Conservation (phyloP, 2,888 invertebrate genomes). For the Scaptomyza parva region DNA sequence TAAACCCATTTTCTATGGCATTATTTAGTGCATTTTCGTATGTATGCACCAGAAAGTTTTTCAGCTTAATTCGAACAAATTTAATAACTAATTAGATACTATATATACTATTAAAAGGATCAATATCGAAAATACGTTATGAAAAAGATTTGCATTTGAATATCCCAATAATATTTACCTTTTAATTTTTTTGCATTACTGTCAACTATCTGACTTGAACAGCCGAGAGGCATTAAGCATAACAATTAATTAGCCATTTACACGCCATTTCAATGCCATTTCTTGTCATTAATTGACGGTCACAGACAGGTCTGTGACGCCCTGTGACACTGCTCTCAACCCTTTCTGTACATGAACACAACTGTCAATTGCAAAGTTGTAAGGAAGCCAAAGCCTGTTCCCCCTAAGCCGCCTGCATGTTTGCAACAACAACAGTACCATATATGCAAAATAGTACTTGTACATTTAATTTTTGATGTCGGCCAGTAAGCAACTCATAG, state of each 20-base stretch:
- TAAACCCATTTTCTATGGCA: slow-evolving; percentile 22
- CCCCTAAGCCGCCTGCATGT: slow-evolving; percentile 5
- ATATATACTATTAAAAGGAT: background rate
- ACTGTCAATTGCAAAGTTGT: slow-evolving; percentile 42
- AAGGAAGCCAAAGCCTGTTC: background rate
- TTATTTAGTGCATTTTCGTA: slow-evolving; percentile 16
- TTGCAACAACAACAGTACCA: slow-evolving; percentile 14
- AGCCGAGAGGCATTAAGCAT: slow-evolving; percentile 9
- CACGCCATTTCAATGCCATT: slow-evolving; percentile 58
- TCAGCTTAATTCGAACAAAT: background rate
- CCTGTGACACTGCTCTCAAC: background rate
- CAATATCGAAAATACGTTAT: background rate
- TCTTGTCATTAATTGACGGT: slow-evolving; percentile 38
- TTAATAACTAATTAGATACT: background rate
- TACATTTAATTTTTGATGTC: slow-evolving; percentile 52
- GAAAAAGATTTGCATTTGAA: background rate
- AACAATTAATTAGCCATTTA: slow-evolving; percentile 66
- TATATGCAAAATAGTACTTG: slow-evolving; percentile 36
- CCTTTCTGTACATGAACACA: background rate
- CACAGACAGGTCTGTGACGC: background rate
- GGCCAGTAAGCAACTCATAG: background rate
- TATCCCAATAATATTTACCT: no score
- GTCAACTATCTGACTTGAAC: slow-evolving; percentile 15
- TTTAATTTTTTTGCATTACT: background rate
- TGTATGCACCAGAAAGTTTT: background rate